phyloP scores from a whole-genome alignment of 1,140 invertebrate genomes.

The Lucilia sericata region DNA sequence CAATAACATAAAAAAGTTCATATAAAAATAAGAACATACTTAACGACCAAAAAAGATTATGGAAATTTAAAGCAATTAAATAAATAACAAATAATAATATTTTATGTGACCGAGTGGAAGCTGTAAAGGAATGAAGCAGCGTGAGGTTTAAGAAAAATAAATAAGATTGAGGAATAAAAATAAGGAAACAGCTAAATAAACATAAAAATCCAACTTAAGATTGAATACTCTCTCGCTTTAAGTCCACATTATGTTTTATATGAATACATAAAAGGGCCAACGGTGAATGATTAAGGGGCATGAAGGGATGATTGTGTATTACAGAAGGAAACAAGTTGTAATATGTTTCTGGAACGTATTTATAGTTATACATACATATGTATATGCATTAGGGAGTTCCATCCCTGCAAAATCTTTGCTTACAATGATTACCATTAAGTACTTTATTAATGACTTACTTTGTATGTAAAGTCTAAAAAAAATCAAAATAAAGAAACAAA shows the following conservation, averaged over 20 bases:
- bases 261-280: too few species aligned
- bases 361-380: too few species aligned
- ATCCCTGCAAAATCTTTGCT: too few species aligned
- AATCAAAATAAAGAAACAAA: too few species aligned
- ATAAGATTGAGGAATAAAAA: not conserved
- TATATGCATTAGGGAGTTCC: too few species aligned
- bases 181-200: not conserved
- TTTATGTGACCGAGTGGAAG: not conserved
- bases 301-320: too few species aligned
- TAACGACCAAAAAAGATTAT: constrained; percentile 15
- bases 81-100: constrained; percentile 18
- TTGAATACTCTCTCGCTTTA: not conserved
- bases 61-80: constrained; percentile 30
- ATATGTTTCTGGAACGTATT: too few species aligned
- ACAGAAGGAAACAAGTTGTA: not conserved
- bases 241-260: too few species aligned
- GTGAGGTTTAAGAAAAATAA: not conserved
- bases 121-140: not conserved
- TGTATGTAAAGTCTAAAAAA: too few species aligned
- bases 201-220: not conserved
- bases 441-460: too few species aligned
- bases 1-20: not conserved
- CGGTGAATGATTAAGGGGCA: too few species aligned
- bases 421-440: too few species aligned
- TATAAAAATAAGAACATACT: not conserved